Evolutionary conservation across 2,797 vertebrate genomes (phyloP), one percentile per base, ranked within the genome.

Genomic region (Antrozous pallidus): DNA sequence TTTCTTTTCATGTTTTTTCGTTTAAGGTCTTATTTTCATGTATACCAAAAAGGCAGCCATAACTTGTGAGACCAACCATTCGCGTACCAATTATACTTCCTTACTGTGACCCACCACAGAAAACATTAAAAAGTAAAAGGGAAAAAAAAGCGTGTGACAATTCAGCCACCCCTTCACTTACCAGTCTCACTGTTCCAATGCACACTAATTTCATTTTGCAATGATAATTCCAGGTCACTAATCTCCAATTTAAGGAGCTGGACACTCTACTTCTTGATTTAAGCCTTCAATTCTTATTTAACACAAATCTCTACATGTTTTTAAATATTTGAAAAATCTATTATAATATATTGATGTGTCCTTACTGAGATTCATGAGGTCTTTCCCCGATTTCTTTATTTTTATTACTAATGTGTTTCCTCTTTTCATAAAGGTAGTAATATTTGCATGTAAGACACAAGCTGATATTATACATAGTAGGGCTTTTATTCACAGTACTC

Each of bases 1-100:
- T 83, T 88, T 87, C 12, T 75, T 93, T 93, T 89, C 20, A 70
- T 75, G 86, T 83, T 71, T 78, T 16, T 67, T 33, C 69, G 71
- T 67, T 69, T 93, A 86, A 88, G 9, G 5, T 40, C n/a, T 85
- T 31, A 6, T 78, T 88, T 75, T 81, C 22, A 70, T 40, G 1
- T 61, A 20, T 87, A 82, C 2, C 58, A 80, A 90, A 87, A 84
- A 65, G 33, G 8, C 14, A 94, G 58, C 45, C 58, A 11, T 83
- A 42, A 65, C 13, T 42, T 85, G 12, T 56, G 71, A 69, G 73
- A 70, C 87, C 16, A n/a, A 47, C 47, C 79, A 31, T 42, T 58
- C 10, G 22, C 31, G 38, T 38, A 65, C 13, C 2, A n/a, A 26
- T 38, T 88, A 73, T 36, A 71, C 24, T 88, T 36, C 3, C 20